Base-by-base conservation (phyloP, 2,888 invertebrate species). In the Steromphala cineraria region DNA sequence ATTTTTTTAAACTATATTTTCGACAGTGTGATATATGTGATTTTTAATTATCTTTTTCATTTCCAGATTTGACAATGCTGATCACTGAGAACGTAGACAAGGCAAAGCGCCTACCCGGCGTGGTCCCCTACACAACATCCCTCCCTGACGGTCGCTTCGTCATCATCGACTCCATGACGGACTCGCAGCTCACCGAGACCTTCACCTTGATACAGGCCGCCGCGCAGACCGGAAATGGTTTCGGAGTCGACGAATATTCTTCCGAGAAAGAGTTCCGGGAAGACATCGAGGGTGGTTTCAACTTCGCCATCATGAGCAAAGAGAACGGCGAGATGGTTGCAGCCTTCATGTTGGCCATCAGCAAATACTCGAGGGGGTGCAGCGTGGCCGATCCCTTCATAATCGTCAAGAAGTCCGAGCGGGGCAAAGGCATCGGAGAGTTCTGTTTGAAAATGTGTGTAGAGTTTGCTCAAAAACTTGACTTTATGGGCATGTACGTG, bases 161-260 rank as follows among this genome's bases (percentile, higher is more conserved):
- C n/a, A 55, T 86, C 28, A 81, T 89, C 24, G 85, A 86, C 71
- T 81, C 82, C 80, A 87, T 89, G 87, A 86, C 86, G 0, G 84
- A 86, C n/a, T 71, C 81, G 0, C 89, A 89, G 78, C 13, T 87
- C n/a, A 84, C 86, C 4, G 83, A 86, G 82, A 88, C 88, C 10
- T 89, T 84, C 79, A 46, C 67, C 36, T 80, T 88, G 67, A 87
- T 89, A 17, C 82, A 86, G 24, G 76, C 82, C 36, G 86, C 86
- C 46, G 84, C 87, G 7, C 80, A 85, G 28, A 74, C 80, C 10
- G 87, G 88, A 0, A 83, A 85, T 17, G 89, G 89, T 2, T 89
- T 87, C 80, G 87, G 86, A 15, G 82, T 86, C 0, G 85, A 87
- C 71, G 87, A 87, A 55, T 87, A 86, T 79, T 31, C 76, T 15